These are phyloP conservation scores for Phrynocephalus forsythii DNA, from an alignment of 2,797 vertebrate genomes.

Conservation along the genomic window DNA sequence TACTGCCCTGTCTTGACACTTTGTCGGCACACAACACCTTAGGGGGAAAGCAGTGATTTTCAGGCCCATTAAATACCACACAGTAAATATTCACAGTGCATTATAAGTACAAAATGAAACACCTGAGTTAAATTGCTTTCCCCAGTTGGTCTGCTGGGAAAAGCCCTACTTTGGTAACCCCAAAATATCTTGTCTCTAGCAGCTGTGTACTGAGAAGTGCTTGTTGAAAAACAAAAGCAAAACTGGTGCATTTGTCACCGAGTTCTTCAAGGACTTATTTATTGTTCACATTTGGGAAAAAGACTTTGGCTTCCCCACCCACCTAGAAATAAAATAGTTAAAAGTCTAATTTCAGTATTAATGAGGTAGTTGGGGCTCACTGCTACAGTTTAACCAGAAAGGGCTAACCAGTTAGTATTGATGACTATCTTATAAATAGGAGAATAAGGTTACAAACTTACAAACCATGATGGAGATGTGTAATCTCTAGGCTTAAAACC, in stretches of 20 bases:
- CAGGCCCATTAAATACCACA: conserved; percentile 65
- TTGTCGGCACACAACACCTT: conserved; percentile 40
- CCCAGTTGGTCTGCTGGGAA: conserved; percentile 10
- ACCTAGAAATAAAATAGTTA: conserved; percentile 9
- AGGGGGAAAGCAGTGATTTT: conserved; percentile 57
- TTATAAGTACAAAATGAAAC: conserved; percentile 46
- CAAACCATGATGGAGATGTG: no score
- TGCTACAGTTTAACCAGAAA: background rate
- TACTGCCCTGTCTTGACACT: conserved; percentile 33
- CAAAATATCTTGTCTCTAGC: conserved; percentile 18
- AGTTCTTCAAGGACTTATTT: conserved; percentile 20
- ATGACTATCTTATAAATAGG: no score
- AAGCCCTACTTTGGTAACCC: conserved; percentile 32
- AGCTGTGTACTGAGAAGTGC: background rate
- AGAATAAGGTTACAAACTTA: no score
- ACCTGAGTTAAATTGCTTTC: conserved; percentile 43
- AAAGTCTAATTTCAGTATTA: conserved; percentile 1
- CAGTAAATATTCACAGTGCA: conserved; percentile 56
- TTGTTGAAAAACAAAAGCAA: background rate
- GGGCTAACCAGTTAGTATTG: background rate
- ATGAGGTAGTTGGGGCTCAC: no score
- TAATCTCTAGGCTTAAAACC: no score
- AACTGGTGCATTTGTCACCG: background rate
- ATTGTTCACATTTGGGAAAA: background rate
- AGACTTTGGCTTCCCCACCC: background rate